Conservation (phyloP, 2,113 vertebrate genomes). For the Dipodomys ordii region DNA sequence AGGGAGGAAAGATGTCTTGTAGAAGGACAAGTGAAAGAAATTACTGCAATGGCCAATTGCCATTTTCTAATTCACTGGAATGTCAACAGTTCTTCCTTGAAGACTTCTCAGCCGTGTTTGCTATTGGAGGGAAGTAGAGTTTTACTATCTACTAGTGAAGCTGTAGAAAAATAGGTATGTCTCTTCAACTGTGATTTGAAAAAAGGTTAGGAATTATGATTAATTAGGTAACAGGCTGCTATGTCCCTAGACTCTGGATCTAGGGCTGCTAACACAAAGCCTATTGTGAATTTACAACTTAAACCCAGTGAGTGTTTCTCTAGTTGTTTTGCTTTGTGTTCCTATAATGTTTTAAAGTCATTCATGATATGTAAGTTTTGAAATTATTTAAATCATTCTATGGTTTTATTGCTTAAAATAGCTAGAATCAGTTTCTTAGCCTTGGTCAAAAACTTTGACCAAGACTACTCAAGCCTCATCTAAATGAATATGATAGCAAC, state of each 20-base stretch:
- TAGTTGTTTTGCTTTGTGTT: not conserved
- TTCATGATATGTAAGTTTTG: not conserved
- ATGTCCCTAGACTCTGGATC: not conserved
- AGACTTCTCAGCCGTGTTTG: not conserved
- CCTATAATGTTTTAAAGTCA: not conserved
- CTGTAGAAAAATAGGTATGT: not conserved
- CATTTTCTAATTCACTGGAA: not conserved
- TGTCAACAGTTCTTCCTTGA: not conserved
- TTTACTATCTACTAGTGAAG: not conserved
- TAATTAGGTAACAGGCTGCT: not conserved
- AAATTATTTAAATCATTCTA: no score
- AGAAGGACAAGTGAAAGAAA: not conserved
- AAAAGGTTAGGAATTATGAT: not conserved
- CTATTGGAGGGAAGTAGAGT: not conserved
- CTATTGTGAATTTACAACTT: not conserved
- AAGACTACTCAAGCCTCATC: not conserved
- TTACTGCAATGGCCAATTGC: not conserved
- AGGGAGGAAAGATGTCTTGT: not conserved
- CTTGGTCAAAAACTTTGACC: not conserved
- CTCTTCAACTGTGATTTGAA: not conserved
- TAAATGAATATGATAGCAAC: not conserved
- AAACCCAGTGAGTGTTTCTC: not conserved
- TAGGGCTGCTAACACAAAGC: not conserved
- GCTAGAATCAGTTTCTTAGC: not conserved
- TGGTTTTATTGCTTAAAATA: not conserved